These are phyloP conservation scores for Palythoa grandiflora DNA, from an alignment of 92 coral and sea anemone genomes.

Conservation along the genomic window DNA sequence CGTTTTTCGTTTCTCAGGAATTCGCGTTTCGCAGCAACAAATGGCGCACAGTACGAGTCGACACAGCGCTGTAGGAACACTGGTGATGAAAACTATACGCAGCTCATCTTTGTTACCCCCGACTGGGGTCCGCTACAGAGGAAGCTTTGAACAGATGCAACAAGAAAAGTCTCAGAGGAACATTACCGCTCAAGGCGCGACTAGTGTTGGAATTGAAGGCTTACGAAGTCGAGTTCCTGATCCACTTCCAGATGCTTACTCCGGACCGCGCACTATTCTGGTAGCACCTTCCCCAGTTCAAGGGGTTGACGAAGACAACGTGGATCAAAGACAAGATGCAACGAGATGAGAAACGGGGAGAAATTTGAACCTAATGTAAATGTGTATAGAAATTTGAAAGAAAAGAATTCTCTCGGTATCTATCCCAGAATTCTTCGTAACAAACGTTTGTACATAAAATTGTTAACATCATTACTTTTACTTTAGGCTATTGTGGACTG, in stretches of 20 bases:
- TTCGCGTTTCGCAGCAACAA: conserved; percentile 43
- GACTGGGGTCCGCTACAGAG: conserved; percentile 17
- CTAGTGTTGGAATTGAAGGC: conserved; percentile 25
- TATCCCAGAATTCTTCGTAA: too few relatives aligned
- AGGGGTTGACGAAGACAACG: background rate
- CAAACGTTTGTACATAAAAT: background rate
- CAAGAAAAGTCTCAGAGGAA: background rate
- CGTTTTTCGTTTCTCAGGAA: conserved; percentile 11
- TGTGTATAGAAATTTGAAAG: background rate
- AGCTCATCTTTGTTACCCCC: conserved; percentile 10
- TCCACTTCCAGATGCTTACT: conserved; percentile 34
- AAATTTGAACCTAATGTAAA: background rate
- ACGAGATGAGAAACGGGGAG: background rate
- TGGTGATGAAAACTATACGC: conserved; percentile 30
- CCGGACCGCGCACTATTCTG: conserved; percentile 29
- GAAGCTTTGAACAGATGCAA: conserved; percentile 13
- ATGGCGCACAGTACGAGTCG: conserved; percentile 39
- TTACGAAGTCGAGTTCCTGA: conserved; percentile 25
- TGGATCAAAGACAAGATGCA: background rate
- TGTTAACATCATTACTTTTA: too few relatives aligned
- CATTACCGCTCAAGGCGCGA: conserved; percentile 14
- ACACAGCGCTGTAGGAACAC: conserved; percentile 24
- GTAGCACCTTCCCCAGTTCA: conserved; percentile 39
- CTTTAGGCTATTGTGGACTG: too few relatives aligned
- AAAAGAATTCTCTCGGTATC: background rate